Conservation (phyloP, 2,797 vertebrate genomes). For the Acridotheres tristis region DNA sequence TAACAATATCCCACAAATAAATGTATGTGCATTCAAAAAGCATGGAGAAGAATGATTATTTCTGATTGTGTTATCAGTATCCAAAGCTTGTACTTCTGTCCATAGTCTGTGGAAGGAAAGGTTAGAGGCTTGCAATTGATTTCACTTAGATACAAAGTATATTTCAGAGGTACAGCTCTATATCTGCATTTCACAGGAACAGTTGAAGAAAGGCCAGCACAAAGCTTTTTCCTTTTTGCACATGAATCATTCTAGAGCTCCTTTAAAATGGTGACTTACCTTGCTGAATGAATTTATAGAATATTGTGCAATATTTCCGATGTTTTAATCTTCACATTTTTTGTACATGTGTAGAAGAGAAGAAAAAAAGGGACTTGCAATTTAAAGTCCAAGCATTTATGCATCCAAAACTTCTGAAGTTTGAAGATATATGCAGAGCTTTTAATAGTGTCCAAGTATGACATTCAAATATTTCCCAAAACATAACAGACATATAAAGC, state of each 20-base stretch:
- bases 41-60: neutral
- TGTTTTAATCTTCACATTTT: conserved; percentile 29
- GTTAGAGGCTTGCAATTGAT: neutral
- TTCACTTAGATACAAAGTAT: neutral
- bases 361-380: neutral
- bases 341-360: neutral
- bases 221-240: conserved; percentile 26
- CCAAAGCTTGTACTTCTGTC: neutral
- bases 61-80: neutral
- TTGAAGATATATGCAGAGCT: neutral
- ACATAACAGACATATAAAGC: neutral
- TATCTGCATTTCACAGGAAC: conserved; percentile 24
- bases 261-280: conserved; percentile 5
- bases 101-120: neutral
- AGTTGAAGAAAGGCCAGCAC: neutral
- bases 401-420: neutral
- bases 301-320: neutral
- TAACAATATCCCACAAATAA: neutral
- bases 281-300: conserved; percentile 28
- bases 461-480: neutral
- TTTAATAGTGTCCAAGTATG: neutral
- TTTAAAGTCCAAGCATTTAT: neutral
- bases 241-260: neutral
- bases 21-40: neutral
- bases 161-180: conserved; percentile 28